Base-by-base conservation (phyloP, 1,140 invertebrate species). In the Nymphalis io region DNA sequence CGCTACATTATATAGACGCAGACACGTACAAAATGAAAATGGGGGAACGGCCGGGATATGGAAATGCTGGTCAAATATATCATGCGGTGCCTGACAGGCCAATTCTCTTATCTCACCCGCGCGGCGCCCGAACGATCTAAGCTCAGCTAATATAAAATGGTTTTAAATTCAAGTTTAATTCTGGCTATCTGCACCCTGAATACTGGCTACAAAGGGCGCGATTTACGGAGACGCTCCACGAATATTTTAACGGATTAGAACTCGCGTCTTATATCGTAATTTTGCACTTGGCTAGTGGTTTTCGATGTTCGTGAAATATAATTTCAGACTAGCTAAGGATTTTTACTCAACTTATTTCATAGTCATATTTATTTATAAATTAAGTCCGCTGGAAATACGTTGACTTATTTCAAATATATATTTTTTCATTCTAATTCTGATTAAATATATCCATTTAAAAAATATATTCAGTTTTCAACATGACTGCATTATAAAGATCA, bases 31-130 rank as follows among this genome's bases (percentile, higher is more conserved):
- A 89, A 91, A 91, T 91, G 87, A 89, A 89, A 90, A 91, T 85
- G 86, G 87, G 87, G 85, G 84, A 78, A 76, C 81, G 83, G 80
- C 84, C 87, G 88, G 85, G 93, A 93, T 95, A 95, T 95, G 95
- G 94, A 95, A 95, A 95, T 95, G 94, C 95, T 95, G 95, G 94
- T 95, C 95, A 95, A 95, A 96, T 96, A 96, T 95, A 95, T 95
- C 95, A 96, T 95, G 95, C 94, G 90, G 94, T 76, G 94, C 94
- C 94, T 95, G 95, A 95, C 95, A 95, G 95, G 95, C 94, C 95
- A 95, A 96, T 96, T 96, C 95, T 95, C 95, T 95, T 95, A 95
- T 96, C 95, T 95, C 92, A 70, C 80, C 83, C 84, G 87, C 84
- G 85, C 84, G 79, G 79, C 83, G 69, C 75, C 82, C 73, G 79